phyloP scores from a whole-genome alignment of 1,140 invertebrate species.

The Trialeurodes vaporariorum region DNA sequence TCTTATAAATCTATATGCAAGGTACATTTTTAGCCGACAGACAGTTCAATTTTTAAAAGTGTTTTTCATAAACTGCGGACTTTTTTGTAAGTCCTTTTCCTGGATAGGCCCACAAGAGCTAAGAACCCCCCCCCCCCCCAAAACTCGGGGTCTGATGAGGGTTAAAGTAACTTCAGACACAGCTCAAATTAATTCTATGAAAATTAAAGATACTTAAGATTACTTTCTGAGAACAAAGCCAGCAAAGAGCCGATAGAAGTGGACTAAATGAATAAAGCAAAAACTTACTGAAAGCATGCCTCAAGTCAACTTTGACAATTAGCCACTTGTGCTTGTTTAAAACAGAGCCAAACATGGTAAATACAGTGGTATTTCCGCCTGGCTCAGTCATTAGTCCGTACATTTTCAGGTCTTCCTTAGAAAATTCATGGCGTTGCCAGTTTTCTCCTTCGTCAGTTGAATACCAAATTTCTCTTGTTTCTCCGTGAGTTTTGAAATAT shows the following conservation, averaged over 20 bases:
- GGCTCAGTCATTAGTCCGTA: slow-evolving; percentile 86
- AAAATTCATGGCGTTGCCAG: slow-evolving; percentile 61
- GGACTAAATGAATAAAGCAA: too few species aligned
- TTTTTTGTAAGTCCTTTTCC: too few species aligned
- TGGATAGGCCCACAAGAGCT: too few species aligned
- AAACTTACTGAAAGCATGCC: slow-evolving; percentile 49
- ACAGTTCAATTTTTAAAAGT: too few species aligned
- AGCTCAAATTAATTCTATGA: too few species aligned
- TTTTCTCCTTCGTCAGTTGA: slow-evolving; percentile 75
- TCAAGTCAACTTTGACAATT: slow-evolving; percentile 70
- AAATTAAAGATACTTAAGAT: too few species aligned
- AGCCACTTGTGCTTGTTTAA: slow-evolving; percentile 69
- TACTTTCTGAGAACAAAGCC: too few species aligned
- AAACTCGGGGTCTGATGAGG: background rate
- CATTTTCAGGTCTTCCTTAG: slow-evolving; percentile 54
- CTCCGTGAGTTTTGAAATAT: slow-evolving; percentile 56
- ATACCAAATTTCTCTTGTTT: slow-evolving; percentile 66
- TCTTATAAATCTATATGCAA: too few species aligned
- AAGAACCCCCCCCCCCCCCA: too few species aligned
- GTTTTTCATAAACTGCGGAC: too few species aligned
- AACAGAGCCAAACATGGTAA: slow-evolving; percentile 80
- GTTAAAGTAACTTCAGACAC: background rate
- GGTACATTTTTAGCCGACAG: too few species aligned
- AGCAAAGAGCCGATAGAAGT: too few species aligned
- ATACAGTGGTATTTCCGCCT: slow-evolving; percentile 80